phyloP scores from a whole-genome alignment of 1,140 invertebrate species.

The Cylas formicarius region DNA sequence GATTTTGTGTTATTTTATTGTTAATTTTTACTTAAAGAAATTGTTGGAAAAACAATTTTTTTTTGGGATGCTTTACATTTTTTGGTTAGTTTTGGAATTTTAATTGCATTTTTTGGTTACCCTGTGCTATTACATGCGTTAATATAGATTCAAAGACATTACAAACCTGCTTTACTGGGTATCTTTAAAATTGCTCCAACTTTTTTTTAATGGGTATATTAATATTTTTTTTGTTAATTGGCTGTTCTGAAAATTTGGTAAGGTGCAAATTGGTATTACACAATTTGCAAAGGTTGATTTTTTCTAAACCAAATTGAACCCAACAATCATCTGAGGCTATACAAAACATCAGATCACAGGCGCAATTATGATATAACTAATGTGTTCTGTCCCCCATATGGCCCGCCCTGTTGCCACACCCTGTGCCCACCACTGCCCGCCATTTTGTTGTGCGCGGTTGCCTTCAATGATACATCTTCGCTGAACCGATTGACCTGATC shows the following conservation, averaged over 20 bases:
- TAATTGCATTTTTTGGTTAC: no score
- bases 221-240: no score
- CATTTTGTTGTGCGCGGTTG: conserved; percentile 32
- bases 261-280: background rate
- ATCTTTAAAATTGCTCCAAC: no score
- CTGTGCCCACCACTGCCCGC: conserved; percentile 46
- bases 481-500: conserved; percentile 35
- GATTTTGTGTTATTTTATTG: no score
- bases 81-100: no score
- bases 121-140: no score
- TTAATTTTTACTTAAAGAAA: no score
- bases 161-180: no score
- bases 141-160: no score
- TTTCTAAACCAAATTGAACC: background rate
- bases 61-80: no score
- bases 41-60: no score
- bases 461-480: conserved; percentile 37
- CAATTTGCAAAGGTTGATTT: conserved; percentile 2
- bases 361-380: conserved; percentile 36
- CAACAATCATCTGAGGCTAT: conserved; percentile 4
- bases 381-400: conserved; percentile 47
- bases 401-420: conserved; percentile 32
- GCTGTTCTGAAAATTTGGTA: background rate
- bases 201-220: no score
- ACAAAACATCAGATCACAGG: conserved; percentile 13